Evolutionary conservation across 2,797 vertebrate species (phyloP).

Genomic region (Sebastes hubbsi): DNA sequence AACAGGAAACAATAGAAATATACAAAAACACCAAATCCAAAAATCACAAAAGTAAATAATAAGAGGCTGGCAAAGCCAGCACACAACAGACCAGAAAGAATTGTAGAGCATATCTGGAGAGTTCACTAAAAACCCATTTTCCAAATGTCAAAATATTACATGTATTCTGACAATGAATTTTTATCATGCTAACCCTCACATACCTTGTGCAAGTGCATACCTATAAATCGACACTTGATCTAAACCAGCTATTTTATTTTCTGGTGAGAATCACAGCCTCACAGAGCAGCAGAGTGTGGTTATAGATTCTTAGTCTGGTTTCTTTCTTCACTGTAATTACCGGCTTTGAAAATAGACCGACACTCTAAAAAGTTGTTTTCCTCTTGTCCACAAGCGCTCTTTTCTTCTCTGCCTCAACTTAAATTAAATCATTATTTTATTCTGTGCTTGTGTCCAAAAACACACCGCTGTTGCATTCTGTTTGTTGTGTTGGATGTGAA

Average conservation of each 20-base stretch:
- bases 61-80: too few relatives aligned
- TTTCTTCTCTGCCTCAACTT: constrained; percentile 6
- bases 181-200: neutral
- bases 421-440: constrained; percentile 43
- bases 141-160: neutral
- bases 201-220: neutral
- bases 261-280: neutral
- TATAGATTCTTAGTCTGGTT: constrained; percentile 19
- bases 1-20: too few relatives aligned
- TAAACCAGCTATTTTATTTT: constrained; percentile 6
- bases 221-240: neutral
- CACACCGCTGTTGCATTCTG: neutral
- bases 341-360: constrained; percentile 44
- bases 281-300: neutral
- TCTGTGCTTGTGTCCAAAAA: constrained; percentile 16
- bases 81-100: too few relatives aligned
- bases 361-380: constrained; percentile 38
- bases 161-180: neutral
- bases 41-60: too few relatives aligned
- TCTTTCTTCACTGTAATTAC: constrained; percentile 56
- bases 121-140: neutral
- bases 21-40: too few relatives aligned
- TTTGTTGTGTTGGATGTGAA: neutral
- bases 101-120: neutral
- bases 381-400: constrained; percentile 6